Base-by-base conservation (phyloP, 2,888 invertebrate genomes). In the Autographa pulchrina region DNA sequence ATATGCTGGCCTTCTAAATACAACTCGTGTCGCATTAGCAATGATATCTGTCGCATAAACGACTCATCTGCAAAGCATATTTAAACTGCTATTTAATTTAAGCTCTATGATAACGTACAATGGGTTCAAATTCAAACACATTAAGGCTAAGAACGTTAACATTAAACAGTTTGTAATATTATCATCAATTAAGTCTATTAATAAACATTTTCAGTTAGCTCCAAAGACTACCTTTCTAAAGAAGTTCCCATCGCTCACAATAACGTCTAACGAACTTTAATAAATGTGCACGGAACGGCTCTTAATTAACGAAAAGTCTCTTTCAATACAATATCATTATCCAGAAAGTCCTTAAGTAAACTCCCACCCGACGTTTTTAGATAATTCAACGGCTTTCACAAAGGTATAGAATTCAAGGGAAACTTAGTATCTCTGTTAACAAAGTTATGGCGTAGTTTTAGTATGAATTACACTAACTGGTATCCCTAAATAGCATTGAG, bases 31-130 rank as follows among this genome's bases (percentile, higher is more conserved):
- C 86, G 88, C 93, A 96, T 95, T 32, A 93, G 73, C 11, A 95
- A 76, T 0, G 95, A 94, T 68, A 94, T 92, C 77, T 94, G 93
- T 56, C 96, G 93, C 91, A 94, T 89, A 65, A 94, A 95, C 0
- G 93, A 90, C 83, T 96, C 95, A 52, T 90, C 96, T 95, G 66
- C 0, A 75, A 75, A 35, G 9, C 54, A 38, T 4, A 5, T 16
- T 16, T 14, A 16, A 32, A n/a, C 3, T 16, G 3, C 4, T 32
- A 8, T 59, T 59, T n/a, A 16, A 16, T 32, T 56, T 56, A 13
- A 25, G 8, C 14, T 56, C 14, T 25, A 56, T 13, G 13, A 8
- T 18, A 7, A 20, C 6, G 13, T 25, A 0, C 0, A 18, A 25
- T 14, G 2, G 6, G 20, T 20, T 54, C 25, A 25, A 48, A n/a